phyloP scores from a whole-genome alignment of 2,797 vertebrate species.

The Fistularia tabacaria region DNA sequence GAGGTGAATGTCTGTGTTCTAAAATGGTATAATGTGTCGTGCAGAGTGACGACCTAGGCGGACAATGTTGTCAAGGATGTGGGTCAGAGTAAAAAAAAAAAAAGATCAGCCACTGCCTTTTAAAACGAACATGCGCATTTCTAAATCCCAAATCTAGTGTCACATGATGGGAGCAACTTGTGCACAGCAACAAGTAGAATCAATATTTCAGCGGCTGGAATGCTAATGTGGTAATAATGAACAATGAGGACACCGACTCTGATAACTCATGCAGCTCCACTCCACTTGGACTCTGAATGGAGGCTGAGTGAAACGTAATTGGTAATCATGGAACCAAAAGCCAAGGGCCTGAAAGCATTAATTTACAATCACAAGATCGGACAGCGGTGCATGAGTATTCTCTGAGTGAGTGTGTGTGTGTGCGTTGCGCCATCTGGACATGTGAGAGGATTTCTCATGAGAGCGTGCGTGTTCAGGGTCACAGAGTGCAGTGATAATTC shows the following conservation, averaged over 20 bases:
- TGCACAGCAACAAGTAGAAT: conserved; percentile 38
- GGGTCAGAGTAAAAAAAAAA: too few relatives aligned
- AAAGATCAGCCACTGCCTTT: conserved; percentile 18
- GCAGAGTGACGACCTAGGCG: conserved; percentile 5
- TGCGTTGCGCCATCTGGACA: background rate
- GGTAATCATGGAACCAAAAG: conserved; percentile 56
- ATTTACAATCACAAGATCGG: conserved; percentile 53
- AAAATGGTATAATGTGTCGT: background rate
- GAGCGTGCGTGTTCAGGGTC: conserved; percentile 12
- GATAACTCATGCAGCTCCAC: conserved; percentile 37
- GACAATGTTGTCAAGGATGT: background rate
- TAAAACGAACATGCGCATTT: conserved; percentile 5
- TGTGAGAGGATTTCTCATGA: background rate
- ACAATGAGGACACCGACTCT: conserved; percentile 44
- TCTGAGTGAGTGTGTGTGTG: conserved; percentile 6
- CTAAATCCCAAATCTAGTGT: conserved; percentile 17
- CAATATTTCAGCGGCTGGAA: conserved; percentile 47
- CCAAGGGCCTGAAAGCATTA: conserved; percentile 39
- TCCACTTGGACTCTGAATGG: conserved; percentile 36
- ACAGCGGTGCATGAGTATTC: conserved; percentile 6
- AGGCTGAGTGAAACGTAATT: conserved; percentile 60
- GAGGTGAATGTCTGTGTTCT: background rate
- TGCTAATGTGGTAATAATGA: conserved; percentile 55
- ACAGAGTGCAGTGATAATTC: conserved; percentile 32
- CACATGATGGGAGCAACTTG: conserved; percentile 26